Conservation (phyloP, 2,797 vertebrate species). For the Eptatretus atami region DNA sequence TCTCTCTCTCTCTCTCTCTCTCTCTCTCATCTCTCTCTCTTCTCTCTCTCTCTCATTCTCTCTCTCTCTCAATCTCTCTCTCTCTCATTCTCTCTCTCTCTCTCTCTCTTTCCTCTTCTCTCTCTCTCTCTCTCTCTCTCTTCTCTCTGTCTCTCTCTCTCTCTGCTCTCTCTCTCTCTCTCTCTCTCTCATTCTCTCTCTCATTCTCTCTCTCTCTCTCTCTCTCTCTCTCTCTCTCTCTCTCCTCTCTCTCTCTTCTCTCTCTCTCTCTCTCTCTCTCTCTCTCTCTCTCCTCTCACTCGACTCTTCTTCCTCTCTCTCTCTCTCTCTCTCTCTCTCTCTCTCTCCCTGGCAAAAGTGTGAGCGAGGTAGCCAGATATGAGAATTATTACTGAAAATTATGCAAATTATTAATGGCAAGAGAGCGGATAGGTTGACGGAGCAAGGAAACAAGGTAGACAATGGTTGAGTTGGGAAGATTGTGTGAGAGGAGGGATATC, state of each 20-base stretch:
- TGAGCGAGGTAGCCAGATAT: too few relatives aligned
- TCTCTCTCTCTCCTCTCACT: too few relatives aligned
- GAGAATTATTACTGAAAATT: too few relatives aligned
- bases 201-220: not conserved
- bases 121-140: slow-evolving; percentile 1
- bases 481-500: too few relatives aligned
- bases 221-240: not conserved
- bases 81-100: not conserved
- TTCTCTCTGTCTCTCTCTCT: not conserved
- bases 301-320: too few relatives aligned
- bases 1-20: not conserved
- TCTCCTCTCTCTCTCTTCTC: not conserved
- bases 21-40: not conserved
- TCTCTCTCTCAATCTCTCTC: not conserved
- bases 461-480: too few relatives aligned
- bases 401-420: too few relatives aligned
- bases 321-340: not conserved
- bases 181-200: not conserved
- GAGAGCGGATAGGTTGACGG: too few relatives aligned
- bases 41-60: not conserved
- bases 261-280: slow-evolving; percentile 1
- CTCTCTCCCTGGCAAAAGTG: not conserved
- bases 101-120: not conserved
- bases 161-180: not conserved
- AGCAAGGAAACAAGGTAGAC: too few relatives aligned